Evolutionary conservation across 2,888 invertebrate genomes (phyloP).

Genomic region (Lottia gigantea): DNA sequence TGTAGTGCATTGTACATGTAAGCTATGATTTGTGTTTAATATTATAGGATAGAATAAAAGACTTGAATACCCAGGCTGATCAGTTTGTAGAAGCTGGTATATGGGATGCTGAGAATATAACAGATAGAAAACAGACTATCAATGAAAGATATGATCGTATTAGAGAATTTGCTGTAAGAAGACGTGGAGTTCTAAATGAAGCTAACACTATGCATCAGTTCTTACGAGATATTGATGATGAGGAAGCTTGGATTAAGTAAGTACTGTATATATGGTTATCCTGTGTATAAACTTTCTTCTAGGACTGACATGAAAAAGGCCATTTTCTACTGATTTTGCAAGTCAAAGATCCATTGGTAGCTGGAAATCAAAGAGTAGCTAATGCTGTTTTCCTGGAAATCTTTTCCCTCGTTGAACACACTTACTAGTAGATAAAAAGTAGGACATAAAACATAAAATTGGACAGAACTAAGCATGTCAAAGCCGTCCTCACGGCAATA

Average conservation of each 20-base stretch:
- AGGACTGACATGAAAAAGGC: too few relatives aligned
- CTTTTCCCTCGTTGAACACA: too few relatives aligned
- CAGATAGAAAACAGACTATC: conserved; percentile 91
- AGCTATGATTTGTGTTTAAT: neutral
- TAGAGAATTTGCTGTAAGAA: conserved; percentile 89
- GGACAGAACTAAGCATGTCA: too few relatives aligned
- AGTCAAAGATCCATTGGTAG: too few relatives aligned
- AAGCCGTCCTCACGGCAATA: too few relatives aligned
- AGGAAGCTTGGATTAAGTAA: conserved; percentile 98
- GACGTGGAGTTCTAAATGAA: conserved; percentile 92
- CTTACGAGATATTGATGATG: conserved; percentile 98
- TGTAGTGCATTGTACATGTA: too few relatives aligned
- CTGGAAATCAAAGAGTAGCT: too few relatives aligned
- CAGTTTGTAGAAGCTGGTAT: conserved; percentile 88
- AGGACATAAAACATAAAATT: too few relatives aligned
- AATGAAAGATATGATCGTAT: conserved; percentile 94
- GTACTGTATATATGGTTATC: conserved; percentile 43
- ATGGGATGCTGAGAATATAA: conserved; percentile 95
- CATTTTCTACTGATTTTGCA: too few relatives aligned
- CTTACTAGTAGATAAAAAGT: too few relatives aligned
- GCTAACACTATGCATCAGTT: conserved; percentile 98
- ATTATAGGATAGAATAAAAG: conserved; percentile 71
- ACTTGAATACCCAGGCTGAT: conserved; percentile 96
- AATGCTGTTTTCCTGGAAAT: too few relatives aligned
- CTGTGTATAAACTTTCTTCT: too few relatives aligned